A percentile compares a stretch with the other conserved stretches of the same genome.
phyloP scores from a whole-genome alignment of 2,113 vertebrate species.

The Himantopus leucocephalus region DNA sequence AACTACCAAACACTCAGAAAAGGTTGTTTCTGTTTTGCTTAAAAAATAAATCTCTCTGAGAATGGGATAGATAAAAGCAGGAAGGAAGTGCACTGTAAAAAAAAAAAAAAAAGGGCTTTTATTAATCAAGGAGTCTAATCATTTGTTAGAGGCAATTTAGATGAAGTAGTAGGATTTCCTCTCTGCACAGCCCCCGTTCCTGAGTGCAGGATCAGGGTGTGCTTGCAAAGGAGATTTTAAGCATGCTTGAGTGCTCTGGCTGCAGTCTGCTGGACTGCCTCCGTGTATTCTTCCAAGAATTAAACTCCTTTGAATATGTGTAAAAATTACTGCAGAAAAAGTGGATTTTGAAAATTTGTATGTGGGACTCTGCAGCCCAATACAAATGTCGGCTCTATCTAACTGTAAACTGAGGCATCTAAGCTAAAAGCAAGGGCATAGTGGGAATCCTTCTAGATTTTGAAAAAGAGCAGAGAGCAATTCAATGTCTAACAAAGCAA shows the following conservation, averaged over 20 bases:
- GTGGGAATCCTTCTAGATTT: neutral
- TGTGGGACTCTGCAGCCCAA: neutral
- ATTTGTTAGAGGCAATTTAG: neutral
- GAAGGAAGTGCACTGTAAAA: neutral
- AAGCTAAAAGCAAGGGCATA: neutral
- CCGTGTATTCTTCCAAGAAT: neutral
- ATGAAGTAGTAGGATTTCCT: neutral
- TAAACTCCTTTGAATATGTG: neutral
- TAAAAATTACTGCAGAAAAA: neutral
- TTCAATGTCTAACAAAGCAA: neutral
- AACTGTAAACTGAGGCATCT: neutral
- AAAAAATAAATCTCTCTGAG: neutral
- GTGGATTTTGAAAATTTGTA: neutral
- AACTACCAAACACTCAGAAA: neutral
- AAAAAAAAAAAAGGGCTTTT: neutral
- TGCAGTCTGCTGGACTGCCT: neutral
- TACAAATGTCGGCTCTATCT: neutral
- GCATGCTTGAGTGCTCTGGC: neutral
- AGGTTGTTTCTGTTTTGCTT: neutral
- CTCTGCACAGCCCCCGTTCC: neutral
- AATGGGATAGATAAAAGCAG: neutral
- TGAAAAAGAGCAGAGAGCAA: neutral
- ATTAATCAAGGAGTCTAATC: neutral
- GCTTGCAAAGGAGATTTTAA: neutral
- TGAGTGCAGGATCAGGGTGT: neutral